These are phyloP conservation scores for Drosophila pandora DNA, from an alignment of 1,140 invertebrate genomes.

Conservation along the genomic window DNA sequence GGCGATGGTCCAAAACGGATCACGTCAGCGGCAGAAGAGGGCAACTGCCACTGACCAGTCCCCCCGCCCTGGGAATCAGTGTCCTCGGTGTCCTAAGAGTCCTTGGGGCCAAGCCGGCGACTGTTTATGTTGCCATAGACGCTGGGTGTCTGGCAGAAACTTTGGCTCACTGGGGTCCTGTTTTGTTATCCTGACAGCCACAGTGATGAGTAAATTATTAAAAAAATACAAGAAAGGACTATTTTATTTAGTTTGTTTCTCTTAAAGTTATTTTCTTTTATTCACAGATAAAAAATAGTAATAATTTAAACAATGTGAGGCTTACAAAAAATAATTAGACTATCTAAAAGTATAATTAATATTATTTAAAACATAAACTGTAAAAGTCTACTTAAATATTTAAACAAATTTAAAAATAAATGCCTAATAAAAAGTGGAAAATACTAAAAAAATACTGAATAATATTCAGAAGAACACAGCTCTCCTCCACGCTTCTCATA, in stretches of 20 bases:
- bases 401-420: no score
- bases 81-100: not conserved
- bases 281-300: no score
- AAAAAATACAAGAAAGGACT: not conserved
- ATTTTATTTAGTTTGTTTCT: not conserved
- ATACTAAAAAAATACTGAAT: no score
- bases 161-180: constrained; percentile 26
- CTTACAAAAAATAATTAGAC: no score
- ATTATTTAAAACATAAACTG: no score
- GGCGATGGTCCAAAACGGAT: constrained; percentile 23
- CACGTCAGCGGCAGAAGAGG: constrained; percentile 17
- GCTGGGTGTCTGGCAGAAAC: constrained; percentile 24
- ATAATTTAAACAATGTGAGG: no score
- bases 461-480: no score
- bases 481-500: no score
- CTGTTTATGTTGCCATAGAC: constrained; percentile 44
- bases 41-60: constrained; percentile 1
- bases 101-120: constrained; percentile 2
- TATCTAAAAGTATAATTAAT: no score
- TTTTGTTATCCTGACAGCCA: not conserved
- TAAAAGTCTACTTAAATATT: no score
- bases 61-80: no score
- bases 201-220: constrained; percentile 19
- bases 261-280: not conserved
- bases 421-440: no score